Conservation (phyloP, 2,113 vertebrate species). For the Peucedramus taeniatus region DNA sequence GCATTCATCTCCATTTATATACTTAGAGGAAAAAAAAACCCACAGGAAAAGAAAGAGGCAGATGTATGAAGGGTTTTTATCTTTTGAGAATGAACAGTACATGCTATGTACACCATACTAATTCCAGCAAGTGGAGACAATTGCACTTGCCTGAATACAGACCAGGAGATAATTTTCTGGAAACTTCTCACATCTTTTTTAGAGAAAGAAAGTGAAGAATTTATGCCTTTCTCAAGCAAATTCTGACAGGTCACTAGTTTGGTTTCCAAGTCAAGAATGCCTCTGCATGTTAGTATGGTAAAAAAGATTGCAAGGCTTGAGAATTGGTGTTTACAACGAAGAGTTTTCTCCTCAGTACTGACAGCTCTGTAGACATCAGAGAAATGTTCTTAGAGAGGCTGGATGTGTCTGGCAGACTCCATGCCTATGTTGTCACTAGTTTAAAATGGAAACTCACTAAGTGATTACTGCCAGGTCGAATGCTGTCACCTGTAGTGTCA, state of each 20-base stretch:
- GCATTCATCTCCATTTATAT: background rate
- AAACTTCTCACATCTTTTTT: background rate
- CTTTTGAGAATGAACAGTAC: background rate
- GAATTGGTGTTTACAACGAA: background rate
- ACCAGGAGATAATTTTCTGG: background rate
- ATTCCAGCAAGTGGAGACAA: background rate
- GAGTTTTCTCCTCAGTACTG: background rate
- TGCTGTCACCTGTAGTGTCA: background rate
- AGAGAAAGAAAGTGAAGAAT: background rate
- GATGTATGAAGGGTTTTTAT: background rate
- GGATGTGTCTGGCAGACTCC: background rate
- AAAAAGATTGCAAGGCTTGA: background rate
- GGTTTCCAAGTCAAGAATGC: background rate
- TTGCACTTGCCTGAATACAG: background rate
- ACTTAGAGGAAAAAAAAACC: background rate
- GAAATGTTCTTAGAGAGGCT: background rate
- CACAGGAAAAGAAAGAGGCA: background rate
- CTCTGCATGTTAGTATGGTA: background rate
- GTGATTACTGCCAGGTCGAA: background rate
- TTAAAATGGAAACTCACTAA: background rate
- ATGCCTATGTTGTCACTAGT: background rate
- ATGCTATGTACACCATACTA: rapidly evolving
- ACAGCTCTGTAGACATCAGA: background rate
- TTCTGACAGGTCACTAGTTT: background rate
- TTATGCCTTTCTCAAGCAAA: background rate